Percentiles rank a stretch among this genome's conserved stretches.
These are phyloP conservation scores for Rissa tridactyla DNA, from an alignment of 2,113 vertebrate species.

Conservation along the genomic window DNA sequence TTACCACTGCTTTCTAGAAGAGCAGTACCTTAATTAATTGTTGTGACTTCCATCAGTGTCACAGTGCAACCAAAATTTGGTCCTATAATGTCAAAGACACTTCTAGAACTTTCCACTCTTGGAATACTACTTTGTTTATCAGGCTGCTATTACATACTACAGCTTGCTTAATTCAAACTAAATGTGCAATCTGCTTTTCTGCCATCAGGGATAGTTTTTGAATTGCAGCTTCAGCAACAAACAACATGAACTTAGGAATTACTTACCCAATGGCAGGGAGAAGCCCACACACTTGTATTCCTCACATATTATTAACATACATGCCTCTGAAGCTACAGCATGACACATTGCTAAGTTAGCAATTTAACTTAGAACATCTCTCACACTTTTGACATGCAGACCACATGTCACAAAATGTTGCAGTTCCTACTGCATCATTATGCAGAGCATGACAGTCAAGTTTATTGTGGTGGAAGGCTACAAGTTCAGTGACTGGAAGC, in stretches of 20 bases:
- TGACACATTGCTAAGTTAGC: neutral
- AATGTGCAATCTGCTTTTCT: neutral
- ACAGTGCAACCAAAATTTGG: neutral
- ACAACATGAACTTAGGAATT: neutral
- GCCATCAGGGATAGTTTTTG: neutral
- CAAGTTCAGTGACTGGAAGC: conserved; percentile 43
- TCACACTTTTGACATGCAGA: neutral
- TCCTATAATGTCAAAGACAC: neutral
- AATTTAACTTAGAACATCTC: neutral
- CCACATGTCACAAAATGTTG: neutral
- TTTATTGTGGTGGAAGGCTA: neutral
- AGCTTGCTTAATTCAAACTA: neutral
- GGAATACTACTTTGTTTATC: neutral
- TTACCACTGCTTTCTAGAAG: neutral
- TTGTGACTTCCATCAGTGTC: neutral
- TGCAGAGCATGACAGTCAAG: neutral
- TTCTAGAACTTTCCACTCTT: neutral
- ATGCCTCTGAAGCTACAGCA: neutral
- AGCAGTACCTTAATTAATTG: neutral
- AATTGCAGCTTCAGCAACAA: neutral
- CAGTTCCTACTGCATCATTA: neutral
- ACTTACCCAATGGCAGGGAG: neutral
- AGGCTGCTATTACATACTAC: neutral
- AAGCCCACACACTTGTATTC: neutral
- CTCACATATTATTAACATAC: neutral